Conservation (phyloP, 2,888 invertebrate genomes). For the Tipula confusa region DNA sequence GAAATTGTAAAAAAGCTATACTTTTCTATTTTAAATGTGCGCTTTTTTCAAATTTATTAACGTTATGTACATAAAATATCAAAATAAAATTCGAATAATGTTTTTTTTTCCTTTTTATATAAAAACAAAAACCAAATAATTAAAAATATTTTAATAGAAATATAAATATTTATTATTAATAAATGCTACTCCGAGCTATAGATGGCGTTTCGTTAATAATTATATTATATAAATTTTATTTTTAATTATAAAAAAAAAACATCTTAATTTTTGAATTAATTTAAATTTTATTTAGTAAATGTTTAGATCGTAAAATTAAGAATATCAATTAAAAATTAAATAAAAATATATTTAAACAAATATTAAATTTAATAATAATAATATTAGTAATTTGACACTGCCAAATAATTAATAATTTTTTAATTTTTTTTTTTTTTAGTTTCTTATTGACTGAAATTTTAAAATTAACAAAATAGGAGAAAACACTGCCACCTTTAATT, state of each 20-base stretch:
- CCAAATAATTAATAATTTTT: constrained; percentile 3
- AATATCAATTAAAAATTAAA: background rate
- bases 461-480: constrained; percentile 26
- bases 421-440: background rate
- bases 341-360: background rate
- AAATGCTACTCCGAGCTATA: background rate
- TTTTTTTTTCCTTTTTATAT: too few species aligned
- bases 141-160: constrained; percentile 20
- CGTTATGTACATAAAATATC: background rate
- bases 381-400: constrained; percentile 28
- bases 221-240: background rate
- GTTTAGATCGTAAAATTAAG: background rate
- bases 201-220: background rate
- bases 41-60: background rate
- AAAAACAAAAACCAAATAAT: constrained; percentile 16
- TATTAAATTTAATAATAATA: background rate
- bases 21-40: constrained; percentile 21
- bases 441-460: background rate
- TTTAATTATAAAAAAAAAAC: background rate
- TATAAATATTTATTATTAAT: background rate
- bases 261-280: background rate
- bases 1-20: background rate
- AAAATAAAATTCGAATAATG: background rate
- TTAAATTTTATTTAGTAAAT: constrained; percentile 3
- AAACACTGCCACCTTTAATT: constrained; percentile 28